These are phyloP conservation scores for Drosophila novamexicana DNA, from an alignment of 1,140 invertebrate species.

Conservation along the genomic window DNA sequence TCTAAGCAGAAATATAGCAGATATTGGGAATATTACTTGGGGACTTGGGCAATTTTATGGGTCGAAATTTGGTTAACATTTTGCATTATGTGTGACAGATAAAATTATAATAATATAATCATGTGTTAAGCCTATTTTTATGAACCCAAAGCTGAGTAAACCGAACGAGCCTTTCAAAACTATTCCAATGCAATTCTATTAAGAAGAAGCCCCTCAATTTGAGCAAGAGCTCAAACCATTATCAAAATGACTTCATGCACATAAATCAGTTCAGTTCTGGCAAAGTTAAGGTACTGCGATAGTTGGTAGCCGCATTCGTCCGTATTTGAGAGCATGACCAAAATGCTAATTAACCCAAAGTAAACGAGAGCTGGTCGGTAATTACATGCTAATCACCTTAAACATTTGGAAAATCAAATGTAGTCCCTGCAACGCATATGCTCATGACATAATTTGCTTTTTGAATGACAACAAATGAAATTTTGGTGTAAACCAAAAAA, in stretches of 20 bases:
- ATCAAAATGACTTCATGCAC: background rate
- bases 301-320: too few species aligned
- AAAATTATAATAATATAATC: too few species aligned
- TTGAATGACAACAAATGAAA: constrained; percentile 1
- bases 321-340: background rate
- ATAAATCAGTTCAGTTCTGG: background rate
- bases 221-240: background rate
- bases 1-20: too few species aligned
- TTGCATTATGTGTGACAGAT: too few species aligned
- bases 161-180: too few species aligned
- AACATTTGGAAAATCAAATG: constrained; percentile 14
- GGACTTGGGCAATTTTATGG: too few species aligned
- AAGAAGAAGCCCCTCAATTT: too few species aligned
- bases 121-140: too few species aligned
- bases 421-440: background rate
- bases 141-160: too few species aligned
- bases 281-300: background rate
- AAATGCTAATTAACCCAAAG: constrained; percentile 9
- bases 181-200: too few species aligned
- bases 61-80: too few species aligned
- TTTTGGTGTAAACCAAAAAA: constrained; percentile 11
- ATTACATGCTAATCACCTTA: constrained; percentile 27
- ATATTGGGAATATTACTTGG: too few species aligned
- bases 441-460: background rate
- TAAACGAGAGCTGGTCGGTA: constrained; percentile 11